Percentiles rank a stretch among this genome's conserved stretches.
Conservation (phyloP, 1,140 invertebrate species). For the Drosophila lini region DNA sequence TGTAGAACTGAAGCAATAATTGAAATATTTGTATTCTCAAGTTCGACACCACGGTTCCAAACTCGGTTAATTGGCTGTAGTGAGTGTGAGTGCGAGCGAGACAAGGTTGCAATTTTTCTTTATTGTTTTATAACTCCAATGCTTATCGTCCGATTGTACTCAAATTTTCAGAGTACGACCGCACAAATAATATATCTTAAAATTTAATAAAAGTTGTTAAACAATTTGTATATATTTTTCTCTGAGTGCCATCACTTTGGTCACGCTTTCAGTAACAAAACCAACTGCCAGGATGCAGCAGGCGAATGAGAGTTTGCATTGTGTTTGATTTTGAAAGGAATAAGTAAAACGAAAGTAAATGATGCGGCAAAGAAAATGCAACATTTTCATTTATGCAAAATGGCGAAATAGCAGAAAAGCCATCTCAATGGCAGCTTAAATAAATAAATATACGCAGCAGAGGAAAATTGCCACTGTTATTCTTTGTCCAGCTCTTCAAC, state of each 20-base stretch:
- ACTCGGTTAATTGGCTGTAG: not conserved
- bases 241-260: slow-evolving; percentile 16
- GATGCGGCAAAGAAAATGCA: slow-evolving; percentile 37
- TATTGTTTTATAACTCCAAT: not conserved
- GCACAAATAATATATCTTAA: not conserved
- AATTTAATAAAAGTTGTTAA: not conserved
- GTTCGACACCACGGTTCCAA: not conserved
- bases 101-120: not conserved
- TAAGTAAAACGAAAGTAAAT: slow-evolving; percentile 46
- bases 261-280: slow-evolving; percentile 42
- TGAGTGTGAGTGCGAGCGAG: not conserved
- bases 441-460: slow-evolving; percentile 53
- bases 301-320: slow-evolving; percentile 35
- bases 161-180: not conserved
- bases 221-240: not conserved
- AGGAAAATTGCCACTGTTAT: slow-evolving; percentile 20
- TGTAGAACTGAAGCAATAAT: not conserved
- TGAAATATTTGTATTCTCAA: not conserved
- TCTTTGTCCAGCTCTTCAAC: slow-evolving; percentile 55
- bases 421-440: slow-evolving; percentile 41
- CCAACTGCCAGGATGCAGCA: slow-evolving; percentile 18
- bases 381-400: slow-evolving; percentile 54
- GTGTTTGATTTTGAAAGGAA: slow-evolving; percentile 54
- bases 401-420: slow-evolving; percentile 40
- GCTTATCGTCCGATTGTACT: not conserved